Evolutionary conservation across 1,140 invertebrate species (phyloP).

Genomic region (Diploscapter pachys): DNA sequence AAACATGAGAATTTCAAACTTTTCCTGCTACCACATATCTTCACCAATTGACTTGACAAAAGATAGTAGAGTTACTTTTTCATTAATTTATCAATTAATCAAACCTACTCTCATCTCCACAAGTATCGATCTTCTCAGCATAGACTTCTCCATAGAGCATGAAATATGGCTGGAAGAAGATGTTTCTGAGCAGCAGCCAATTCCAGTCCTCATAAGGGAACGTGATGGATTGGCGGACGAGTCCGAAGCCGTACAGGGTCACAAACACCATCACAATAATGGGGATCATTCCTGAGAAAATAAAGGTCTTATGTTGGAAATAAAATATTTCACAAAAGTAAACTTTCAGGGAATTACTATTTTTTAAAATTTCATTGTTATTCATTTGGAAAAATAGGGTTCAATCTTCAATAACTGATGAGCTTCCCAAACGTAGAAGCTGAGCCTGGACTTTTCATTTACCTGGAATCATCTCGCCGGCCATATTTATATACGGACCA

Average conservation of each 20-base stretch:
- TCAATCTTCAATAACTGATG: too few relatives aligned
- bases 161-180: constrained; percentile 91
- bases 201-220: constrained; percentile 33
- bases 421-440: too few relatives aligned
- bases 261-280: constrained; percentile 26
- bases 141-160: constrained; percentile 99
- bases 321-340: background rate
- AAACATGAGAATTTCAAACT: too few relatives aligned
- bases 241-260: constrained; percentile 19
- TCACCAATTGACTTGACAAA: too few relatives aligned
- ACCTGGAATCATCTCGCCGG: constrained; percentile 18
- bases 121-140: constrained; percentile 66
- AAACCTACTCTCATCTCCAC: constrained; percentile 47
- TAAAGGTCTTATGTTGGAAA: background rate
- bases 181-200: constrained; percentile 67
- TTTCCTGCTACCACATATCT: too few relatives aligned
- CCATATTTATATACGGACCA: constrained; percentile 28
- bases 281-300: constrained; percentile 28
- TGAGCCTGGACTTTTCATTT: too few relatives aligned
- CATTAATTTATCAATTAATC: background rate
- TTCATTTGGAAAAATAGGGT: background rate
- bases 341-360: too few relatives aligned
- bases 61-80: too few relatives aligned
- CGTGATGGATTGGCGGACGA: constrained; percentile 31
- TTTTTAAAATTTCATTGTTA: too few relatives aligned